Conservation (phyloP, 1,140 invertebrate genomes). For the Chironomus tepperi region DNA sequence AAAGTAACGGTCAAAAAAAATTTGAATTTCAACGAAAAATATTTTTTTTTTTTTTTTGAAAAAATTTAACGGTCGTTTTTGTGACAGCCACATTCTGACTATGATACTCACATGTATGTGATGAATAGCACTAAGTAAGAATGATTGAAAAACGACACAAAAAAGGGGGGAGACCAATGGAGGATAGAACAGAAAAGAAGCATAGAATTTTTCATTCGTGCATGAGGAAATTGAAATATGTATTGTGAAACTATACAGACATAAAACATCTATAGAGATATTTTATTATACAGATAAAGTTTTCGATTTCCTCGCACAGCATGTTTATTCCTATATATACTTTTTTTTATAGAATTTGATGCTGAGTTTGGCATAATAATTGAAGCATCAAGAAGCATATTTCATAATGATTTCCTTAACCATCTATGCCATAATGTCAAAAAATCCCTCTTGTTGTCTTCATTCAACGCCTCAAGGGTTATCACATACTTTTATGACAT, state of each 20-base stretch:
- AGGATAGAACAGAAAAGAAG: background rate
- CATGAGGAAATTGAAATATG: background rate
- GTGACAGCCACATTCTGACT: no score
- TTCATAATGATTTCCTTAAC: conserved; percentile 12
- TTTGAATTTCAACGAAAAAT: no score
- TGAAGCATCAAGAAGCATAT: conserved; percentile 15
- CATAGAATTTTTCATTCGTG: background rate
- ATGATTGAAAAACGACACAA: conserved; percentile 7
- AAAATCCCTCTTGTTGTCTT: background rate
- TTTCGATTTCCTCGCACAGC: conserved; percentile 5
- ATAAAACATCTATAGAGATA: background rate
- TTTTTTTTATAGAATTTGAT: background rate
- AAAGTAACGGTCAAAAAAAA: no score
- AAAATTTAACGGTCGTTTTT: no score
- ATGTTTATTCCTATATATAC: background rate
- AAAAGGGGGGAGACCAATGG: no score
- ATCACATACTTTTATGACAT: background rate
- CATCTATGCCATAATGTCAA: background rate
- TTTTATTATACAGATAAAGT: conserved; percentile 9
- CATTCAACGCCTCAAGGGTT: background rate
- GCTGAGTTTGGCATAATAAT: conserved; percentile 14
- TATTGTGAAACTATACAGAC: background rate
- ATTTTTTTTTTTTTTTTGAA: no score
- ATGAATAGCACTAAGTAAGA: conserved; percentile 14
- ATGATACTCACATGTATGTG: background rate